These are phyloP conservation scores for Archivesica marissinica DNA, from an alignment of 1,140 invertebrate genomes.

Conservation along the genomic window DNA sequence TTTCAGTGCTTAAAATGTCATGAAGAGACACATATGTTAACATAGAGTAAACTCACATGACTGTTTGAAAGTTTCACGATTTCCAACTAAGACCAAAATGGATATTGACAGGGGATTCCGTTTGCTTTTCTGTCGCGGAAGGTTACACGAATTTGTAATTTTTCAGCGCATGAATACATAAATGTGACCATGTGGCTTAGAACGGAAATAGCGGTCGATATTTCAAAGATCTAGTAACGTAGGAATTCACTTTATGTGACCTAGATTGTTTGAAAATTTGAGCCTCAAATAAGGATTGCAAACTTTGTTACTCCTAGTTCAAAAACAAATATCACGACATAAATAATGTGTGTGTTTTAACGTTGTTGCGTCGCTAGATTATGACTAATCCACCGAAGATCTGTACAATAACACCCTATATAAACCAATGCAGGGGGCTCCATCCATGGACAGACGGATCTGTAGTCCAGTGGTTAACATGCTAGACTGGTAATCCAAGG, in stretches of 20 bases:
- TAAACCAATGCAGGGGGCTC: too few relatives aligned
- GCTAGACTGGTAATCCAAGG: too few relatives aligned
- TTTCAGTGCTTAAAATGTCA: conserved; percentile 15
- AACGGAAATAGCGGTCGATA: conserved; percentile 50
- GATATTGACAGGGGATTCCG: neutral
- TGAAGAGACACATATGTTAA: conserved; percentile 49
- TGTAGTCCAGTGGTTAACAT: too few relatives aligned
- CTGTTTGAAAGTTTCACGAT: conserved; percentile 21
- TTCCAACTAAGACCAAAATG: conserved; percentile 3
- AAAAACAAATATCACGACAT: too few relatives aligned
- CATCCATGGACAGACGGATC: too few relatives aligned
- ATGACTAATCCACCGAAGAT: too few relatives aligned
- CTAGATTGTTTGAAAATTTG: neutral
- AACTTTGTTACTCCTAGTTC: too few relatives aligned
- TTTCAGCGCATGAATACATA: conserved; percentile 51
- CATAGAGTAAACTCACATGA: conserved; percentile 29
- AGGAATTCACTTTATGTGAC: conserved; percentile 35
- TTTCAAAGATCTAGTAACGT: conserved; percentile 2
- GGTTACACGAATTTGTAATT: conserved; percentile 15
- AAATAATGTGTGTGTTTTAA: too few relatives aligned
- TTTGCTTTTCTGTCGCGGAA: conserved; percentile 25
- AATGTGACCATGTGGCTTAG: conserved; percentile 18
- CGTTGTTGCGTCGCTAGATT: too few relatives aligned
- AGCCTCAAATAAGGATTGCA: neutral
- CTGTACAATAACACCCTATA: too few relatives aligned